Evolutionary conservation across 2,113 vertebrate species (phyloP).

Genomic region (Eurystomus gularis): DNA sequence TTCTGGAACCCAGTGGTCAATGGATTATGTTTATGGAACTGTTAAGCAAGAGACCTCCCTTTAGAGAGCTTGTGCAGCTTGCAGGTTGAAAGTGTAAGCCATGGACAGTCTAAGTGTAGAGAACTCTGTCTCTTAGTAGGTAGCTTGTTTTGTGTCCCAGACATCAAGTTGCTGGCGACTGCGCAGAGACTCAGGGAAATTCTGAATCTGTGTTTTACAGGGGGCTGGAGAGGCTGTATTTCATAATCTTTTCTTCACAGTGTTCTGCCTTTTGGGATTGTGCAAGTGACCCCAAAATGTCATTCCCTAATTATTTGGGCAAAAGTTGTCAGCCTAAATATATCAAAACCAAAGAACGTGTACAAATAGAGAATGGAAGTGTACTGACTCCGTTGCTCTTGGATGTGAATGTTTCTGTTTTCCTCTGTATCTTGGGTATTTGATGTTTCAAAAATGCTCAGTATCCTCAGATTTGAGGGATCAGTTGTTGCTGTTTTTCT

Average conservation of each 20-base stretch:
- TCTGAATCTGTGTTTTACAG: not conserved
- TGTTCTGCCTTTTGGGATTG: not conserved
- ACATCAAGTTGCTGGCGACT: not conserved
- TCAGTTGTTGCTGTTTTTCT: not conserved
- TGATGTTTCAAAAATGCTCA: not conserved
- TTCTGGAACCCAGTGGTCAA: not conserved
- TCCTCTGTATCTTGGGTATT: not conserved
- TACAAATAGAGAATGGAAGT: not conserved
- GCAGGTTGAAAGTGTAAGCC: not conserved
- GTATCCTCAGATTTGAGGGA: not conserved
- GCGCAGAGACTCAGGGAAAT: not conserved
- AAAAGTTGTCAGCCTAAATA: constrained; percentile 21
- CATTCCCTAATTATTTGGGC: constrained; percentile 1
- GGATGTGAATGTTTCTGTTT: not conserved
- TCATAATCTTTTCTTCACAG: not conserved
- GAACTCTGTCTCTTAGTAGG: not conserved
- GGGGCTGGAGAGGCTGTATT: not conserved
- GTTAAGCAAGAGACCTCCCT: not conserved
- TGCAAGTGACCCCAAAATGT: constrained; percentile 2
- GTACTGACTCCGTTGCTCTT: not conserved
- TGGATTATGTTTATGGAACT: not conserved
- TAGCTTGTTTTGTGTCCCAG: not conserved
- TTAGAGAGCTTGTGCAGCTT: not conserved
- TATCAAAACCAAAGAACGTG: not conserved
- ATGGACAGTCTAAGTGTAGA: not conserved